phyloP scores from a whole-genome alignment of 2,797 vertebrate species.

The Falco peregrinus region DNA sequence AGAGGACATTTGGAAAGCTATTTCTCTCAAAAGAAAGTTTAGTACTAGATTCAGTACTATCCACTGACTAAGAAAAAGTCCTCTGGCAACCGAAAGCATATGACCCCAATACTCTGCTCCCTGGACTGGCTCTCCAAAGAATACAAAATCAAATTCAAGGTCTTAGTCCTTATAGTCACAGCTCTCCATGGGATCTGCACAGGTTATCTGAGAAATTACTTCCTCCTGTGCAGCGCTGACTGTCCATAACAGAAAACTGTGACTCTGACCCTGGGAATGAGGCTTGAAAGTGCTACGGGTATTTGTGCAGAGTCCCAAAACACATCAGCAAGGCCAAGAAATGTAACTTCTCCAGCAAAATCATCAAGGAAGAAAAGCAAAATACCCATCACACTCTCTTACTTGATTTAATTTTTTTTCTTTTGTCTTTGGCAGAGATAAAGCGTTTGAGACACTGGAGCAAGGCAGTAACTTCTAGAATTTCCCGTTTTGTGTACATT shows the following conservation, averaged over 20 bases:
- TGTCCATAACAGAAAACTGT: not conserved
- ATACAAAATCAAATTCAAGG: constrained; percentile 19
- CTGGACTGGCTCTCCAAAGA: not conserved
- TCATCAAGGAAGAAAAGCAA: not conserved
- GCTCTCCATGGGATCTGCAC: not conserved
- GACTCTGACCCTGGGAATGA: not conserved
- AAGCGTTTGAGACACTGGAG: not conserved
- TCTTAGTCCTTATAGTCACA: not conserved
- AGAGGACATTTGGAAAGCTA: not conserved
- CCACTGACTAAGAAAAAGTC: not conserved
- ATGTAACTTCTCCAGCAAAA: not conserved
- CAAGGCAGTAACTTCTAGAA: not conserved
- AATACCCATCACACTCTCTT: too few species aligned
- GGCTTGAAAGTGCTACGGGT: not conserved
- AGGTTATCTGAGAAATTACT: constrained; percentile 12
- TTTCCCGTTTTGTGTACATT: not conserved
- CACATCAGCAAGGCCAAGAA: not conserved
- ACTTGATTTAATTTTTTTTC: not conserved
- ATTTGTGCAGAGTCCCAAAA: not conserved
- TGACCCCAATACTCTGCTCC: not conserved
- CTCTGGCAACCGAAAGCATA: not conserved
- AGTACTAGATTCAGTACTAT: not conserved
- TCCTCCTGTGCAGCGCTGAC: not conserved
- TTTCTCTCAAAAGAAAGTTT: not conserved
- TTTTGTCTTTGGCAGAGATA: not conserved